Percentiles rank a stretch among this genome's conserved stretches.
Conservation (phyloP, 2,113 vertebrate species). For the Canis aureus region DNA sequence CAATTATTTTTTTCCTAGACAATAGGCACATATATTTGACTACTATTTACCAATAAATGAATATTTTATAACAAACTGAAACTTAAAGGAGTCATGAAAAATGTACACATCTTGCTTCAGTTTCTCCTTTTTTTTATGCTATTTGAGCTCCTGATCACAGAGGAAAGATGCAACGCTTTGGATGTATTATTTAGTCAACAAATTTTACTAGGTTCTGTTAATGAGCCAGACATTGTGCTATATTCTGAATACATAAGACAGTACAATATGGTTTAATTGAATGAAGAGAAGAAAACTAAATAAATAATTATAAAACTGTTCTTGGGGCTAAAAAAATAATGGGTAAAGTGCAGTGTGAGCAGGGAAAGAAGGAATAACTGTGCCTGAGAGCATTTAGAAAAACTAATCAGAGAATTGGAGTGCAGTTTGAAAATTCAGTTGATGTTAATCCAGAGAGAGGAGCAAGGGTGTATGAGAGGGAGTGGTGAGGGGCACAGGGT, state of each 20-base stretch:
- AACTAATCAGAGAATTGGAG: constrained; percentile 34
- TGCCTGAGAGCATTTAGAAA: not conserved
- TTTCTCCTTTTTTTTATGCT: not conserved
- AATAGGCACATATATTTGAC: not conserved
- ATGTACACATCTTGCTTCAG: not conserved
- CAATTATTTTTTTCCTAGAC: not conserved
- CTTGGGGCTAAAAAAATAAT: not conserved
- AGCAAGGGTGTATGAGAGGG: not conserved
- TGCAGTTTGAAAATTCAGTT: constrained; percentile 12
- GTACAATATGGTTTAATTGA: not conserved
- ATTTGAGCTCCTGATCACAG: not conserved
- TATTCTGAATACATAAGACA: not conserved
- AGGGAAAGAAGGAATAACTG: not conserved
- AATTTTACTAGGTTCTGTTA: not conserved
- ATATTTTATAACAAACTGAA: constrained; percentile 6
- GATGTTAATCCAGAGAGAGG: not conserved
- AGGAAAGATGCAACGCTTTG: not conserved
- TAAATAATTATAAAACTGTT: constrained; percentile 34
- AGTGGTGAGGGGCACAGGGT: not conserved
- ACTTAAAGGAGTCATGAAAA: not conserved
- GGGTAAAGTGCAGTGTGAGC: not conserved
- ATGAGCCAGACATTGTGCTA: not conserved
- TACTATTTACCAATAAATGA: not conserved
- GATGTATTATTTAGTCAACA: not conserved
- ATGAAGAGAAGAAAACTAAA: not conserved